These are phyloP conservation scores for Girardinichthys multiradiatus DNA, from an alignment of 2,113 vertebrate species.

Conservation along the genomic window DNA sequence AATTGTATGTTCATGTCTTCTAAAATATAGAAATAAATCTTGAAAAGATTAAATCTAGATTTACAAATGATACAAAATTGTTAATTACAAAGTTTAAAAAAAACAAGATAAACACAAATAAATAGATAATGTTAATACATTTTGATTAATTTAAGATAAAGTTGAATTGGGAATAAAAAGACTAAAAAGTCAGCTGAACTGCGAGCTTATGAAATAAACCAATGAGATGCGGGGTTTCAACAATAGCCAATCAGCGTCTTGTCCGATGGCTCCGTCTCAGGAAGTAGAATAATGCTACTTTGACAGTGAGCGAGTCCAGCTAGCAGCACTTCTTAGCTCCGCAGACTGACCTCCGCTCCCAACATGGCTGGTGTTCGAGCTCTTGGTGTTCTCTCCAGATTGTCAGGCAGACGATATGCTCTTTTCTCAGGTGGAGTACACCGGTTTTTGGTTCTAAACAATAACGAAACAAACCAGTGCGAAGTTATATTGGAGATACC, in stretches of 20 bases:
- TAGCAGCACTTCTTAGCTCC: slow-evolving; percentile 9
- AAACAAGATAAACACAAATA: too few species aligned
- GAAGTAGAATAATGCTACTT: background rate
- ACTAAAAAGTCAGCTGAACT: background rate
- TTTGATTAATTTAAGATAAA: background rate
- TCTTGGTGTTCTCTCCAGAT: slow-evolving; percentile 74
- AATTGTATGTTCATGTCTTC: too few species aligned
- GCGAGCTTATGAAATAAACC: slow-evolving; percentile 1
- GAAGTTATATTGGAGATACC: background rate
- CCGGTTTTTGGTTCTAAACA: rapidly evolving
- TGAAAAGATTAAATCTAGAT: too few species aligned
- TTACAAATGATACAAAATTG: too few species aligned
- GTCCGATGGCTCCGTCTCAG: background rate
- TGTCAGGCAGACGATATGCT: slow-evolving; percentile 67
- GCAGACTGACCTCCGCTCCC: slow-evolving; percentile 69
- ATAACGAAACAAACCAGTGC: background rate
- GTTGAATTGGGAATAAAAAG: background rate
- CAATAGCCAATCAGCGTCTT: slow-evolving; percentile 37
- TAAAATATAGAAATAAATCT: too few species aligned
- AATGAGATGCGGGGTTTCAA: slow-evolving; percentile 2
- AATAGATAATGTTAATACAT: background rate
- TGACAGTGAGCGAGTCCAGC: slow-evolving; percentile 6
- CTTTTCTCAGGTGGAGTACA: slow-evolving; percentile 62
- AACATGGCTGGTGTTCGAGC: slow-evolving; percentile 81
- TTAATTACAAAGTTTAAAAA: too few species aligned